Conservation (phyloP, 64 coral and sea anemone genomes). For the Hydrozoanthus tunicans region DNA sequence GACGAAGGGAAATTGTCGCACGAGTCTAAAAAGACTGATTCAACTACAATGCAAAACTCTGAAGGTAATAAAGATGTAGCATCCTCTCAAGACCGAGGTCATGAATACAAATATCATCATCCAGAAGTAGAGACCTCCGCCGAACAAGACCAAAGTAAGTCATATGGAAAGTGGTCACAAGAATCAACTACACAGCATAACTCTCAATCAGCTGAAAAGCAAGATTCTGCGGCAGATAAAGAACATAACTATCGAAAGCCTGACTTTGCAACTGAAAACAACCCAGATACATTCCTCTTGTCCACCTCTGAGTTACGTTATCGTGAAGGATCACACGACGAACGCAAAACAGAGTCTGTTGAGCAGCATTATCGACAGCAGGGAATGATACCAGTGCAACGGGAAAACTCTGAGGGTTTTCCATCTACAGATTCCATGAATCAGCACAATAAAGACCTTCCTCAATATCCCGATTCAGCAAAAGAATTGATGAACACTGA, state of each 20-base stretch:
- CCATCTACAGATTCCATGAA: neutral
- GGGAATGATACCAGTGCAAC: neutral
- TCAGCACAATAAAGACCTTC: neutral
- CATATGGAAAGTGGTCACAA: neutral
- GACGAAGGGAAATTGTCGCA: too few relatives aligned
- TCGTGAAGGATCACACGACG: neutral
- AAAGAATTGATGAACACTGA: neutral
- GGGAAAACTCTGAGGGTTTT: neutral
- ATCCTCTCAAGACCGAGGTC: too few relatives aligned
- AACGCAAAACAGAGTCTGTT: neutral
- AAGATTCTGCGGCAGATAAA: neutral
- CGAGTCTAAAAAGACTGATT: too few relatives aligned
- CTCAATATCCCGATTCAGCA: neutral
- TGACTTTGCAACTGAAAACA: neutral
- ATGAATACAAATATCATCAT: neutral
- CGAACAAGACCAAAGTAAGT: neutral
- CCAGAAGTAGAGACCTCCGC: neutral
- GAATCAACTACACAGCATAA: neutral
- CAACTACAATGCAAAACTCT: too few relatives aligned
- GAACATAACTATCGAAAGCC: neutral
- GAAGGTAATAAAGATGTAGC: too few relatives aligned
- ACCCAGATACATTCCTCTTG: neutral
- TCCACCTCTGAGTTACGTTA: neutral
- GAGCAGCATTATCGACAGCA: conserved; percentile 32
- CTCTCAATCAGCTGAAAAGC: neutral